A percentile compares a stretch with the other conserved stretches of the same genome.
Evolutionary conservation across 2,888 invertebrate species (phyloP).

Genomic region (Drosophila mayaguana): DNA sequence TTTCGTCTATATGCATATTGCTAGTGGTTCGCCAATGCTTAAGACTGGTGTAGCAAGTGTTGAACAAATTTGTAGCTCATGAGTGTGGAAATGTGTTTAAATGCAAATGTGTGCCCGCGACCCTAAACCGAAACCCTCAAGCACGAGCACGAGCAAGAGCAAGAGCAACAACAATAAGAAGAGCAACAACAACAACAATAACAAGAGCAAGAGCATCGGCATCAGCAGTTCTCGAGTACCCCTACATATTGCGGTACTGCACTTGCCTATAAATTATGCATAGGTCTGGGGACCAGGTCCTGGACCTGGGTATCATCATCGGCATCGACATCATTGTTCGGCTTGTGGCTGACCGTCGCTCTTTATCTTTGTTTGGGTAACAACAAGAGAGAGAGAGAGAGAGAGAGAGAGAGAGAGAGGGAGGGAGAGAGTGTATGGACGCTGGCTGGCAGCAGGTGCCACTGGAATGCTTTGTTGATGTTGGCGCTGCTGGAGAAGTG

Average conservation of each 20-base stretch:
- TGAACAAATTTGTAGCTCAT: conserved; percentile 64
- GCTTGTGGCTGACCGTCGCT: conserved; percentile 52
- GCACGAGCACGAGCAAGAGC: background rate
- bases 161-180: no score
- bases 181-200: background rate
- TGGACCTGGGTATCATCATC: conserved; percentile 36
- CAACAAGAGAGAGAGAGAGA: background rate
- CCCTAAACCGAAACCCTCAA: conserved; percentile 21
- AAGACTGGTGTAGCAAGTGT: conserved; percentile 34
- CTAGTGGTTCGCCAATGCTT: background rate
- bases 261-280: conserved; percentile 73
- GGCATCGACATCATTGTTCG: conserved; percentile 44
- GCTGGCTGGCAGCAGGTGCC: conserved; percentile 15
- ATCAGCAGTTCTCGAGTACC: conserved; percentile 13
- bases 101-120: conserved; percentile 62
- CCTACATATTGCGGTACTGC: conserved; percentile 28
- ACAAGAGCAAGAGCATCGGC: background rate
- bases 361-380: conserved; percentile 38
- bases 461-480: conserved; percentile 29
- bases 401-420: background rate
- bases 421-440: no score
- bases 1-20: background rate
- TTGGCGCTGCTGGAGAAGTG: conserved; percentile 46
- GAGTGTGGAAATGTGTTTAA: conserved; percentile 76
- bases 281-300: conserved; percentile 31